A percentile compares a stretch with the other conserved stretches of the same genome.
phyloP scores from a whole-genome alignment of 2,797 vertebrate genomes.

The Synanceia verrucosa region DNA sequence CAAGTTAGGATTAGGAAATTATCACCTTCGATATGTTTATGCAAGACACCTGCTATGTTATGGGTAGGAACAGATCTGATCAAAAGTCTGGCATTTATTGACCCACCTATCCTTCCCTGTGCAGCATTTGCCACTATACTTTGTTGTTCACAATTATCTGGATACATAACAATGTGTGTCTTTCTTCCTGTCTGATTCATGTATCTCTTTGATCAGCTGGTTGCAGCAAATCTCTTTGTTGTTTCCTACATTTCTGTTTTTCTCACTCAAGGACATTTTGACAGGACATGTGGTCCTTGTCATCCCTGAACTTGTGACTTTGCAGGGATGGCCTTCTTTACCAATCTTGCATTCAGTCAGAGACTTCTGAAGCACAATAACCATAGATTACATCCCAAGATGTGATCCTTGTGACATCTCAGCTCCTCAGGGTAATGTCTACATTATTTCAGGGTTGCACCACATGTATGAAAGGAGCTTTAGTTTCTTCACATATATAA shows the following conservation, averaged over 20 bases:
- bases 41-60: no score
- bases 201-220: not conserved
- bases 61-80: no score
- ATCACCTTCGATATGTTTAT: no score
- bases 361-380: constrained; percentile 16
- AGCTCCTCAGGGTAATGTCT: not conserved
- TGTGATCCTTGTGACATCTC: constrained; percentile 12
- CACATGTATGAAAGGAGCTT: not conserved
- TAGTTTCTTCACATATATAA: constrained; percentile 12
- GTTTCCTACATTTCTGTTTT: not conserved
- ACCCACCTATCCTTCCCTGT: no score
- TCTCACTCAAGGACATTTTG: not conserved
- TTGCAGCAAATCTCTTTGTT: not conserved
- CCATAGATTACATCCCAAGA: not conserved
- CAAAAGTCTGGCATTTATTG: no score
- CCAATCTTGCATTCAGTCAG: not conserved
- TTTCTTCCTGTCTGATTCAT: not conserved
- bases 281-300: constrained; percentile 4
- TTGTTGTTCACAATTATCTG: no score
- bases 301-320: constrained; percentile 6
- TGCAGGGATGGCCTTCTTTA: not conserved
- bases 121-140: no score
- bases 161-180: not conserved
- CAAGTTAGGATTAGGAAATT: no score
- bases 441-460: not conserved